A percentile compares a stretch with the other conserved stretches of the same genome.
Evolutionary conservation across 2,888 invertebrate species (phyloP).

Genomic region (Orthosia incerta): DNA sequence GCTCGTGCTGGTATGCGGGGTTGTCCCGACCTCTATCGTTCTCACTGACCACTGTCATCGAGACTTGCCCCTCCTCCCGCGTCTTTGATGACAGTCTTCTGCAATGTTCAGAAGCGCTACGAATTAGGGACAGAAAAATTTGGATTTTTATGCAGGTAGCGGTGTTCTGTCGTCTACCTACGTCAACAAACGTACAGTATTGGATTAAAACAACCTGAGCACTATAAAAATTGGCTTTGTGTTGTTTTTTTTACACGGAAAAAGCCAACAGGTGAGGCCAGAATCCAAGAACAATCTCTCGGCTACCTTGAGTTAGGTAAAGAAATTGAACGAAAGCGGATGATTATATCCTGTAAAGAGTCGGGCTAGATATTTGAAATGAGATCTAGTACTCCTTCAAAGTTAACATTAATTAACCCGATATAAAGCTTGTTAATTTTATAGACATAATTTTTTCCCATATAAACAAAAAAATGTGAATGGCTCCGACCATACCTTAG

Average conservation of each 20-base stretch:
- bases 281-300: neutral
- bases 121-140: conserved; percentile 48
- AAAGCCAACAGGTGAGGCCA: neutral
- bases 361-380: neutral
- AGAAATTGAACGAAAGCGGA: neutral
- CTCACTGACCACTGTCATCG: conserved; percentile 86
- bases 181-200: neutral
- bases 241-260: neutral
- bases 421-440: neutral
- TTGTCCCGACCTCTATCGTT: conserved; percentile 92
- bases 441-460: neutral
- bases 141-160: conserved; percentile 27
- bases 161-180: conserved; percentile 19
- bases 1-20: conserved; percentile 92
- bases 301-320: neutral
- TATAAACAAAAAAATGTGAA: neutral
- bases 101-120: conserved; percentile 61
- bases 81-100: conserved; percentile 94
- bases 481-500: conserved; percentile 88
- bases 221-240: neutral
- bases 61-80: conserved; percentile 89
- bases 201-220: no score
- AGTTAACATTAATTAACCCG: neutral
- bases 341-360: neutral
- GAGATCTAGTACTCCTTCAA: neutral